Evolutionary conservation across 2,797 vertebrate genomes (phyloP).

Genomic region (Hyperoplus immaculatus): DNA sequence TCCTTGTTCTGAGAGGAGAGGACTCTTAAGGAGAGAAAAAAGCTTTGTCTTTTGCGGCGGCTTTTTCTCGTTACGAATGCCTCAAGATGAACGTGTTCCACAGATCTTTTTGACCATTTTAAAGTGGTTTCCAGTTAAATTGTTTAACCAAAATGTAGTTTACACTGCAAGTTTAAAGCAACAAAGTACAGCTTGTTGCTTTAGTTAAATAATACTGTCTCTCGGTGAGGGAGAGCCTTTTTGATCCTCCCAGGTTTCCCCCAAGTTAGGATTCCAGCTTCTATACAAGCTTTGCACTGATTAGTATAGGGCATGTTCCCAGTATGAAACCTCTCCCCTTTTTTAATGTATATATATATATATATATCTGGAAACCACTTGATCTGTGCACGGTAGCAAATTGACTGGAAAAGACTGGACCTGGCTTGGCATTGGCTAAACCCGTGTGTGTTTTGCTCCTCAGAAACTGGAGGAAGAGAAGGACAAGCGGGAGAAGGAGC

Average conservation of each 20-base stretch:
- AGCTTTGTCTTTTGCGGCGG: constrained; percentile 70
- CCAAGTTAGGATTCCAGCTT: constrained; percentile 42
- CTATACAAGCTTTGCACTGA: constrained; percentile 41
- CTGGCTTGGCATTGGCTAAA: constrained; percentile 55
- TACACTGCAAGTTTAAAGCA: constrained; percentile 31
- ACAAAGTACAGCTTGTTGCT: constrained; percentile 18
- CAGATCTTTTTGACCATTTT: constrained; percentile 58
- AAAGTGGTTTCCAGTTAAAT: constrained; percentile 85
- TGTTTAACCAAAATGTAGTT: constrained; percentile 49
- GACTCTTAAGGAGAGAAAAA: constrained; percentile 87
- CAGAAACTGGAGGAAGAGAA: constrained; percentile 99
- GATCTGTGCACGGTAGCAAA: constrained; percentile 63
- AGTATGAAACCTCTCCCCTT: constrained; percentile 18
- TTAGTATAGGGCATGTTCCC: constrained; percentile 58
- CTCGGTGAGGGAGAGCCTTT: constrained; percentile 56
- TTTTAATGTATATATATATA: too few relatives aligned
- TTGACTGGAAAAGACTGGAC: constrained; percentile 50
- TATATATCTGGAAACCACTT: constrained; percentile 84
- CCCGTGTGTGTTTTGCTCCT: constrained; percentile 87
- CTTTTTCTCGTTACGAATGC: constrained; percentile 76
- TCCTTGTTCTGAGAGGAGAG: constrained; percentile 81
- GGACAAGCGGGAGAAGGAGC: constrained; percentile 96
- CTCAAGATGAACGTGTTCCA: constrained; percentile 71
- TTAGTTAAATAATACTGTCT: constrained; percentile 45
- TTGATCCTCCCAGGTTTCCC: constrained; percentile 33